Evolutionary conservation across 2,797 vertebrate species (phyloP), one percentile per base, ranked within the genome.

Genomic region (Falco naumanni): DNA sequence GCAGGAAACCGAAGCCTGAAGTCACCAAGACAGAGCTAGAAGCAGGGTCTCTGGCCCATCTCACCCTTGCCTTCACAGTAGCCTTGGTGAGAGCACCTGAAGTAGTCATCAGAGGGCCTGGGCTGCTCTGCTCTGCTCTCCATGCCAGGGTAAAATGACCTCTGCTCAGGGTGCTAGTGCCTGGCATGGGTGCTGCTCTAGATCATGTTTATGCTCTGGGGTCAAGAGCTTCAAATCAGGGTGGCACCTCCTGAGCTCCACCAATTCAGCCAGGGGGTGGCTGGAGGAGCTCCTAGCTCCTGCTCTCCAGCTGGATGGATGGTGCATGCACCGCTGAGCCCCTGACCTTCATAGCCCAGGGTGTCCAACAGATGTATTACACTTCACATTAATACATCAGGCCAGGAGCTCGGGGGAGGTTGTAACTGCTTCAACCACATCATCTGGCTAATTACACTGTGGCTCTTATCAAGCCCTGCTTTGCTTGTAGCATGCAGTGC

Each of bases 281-380:
- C 61, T 79, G 63, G 19, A 94, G 83, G 33, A 45, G 48, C 25
- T 87, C 56, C 68, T 64, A 83, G 25, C 26, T 93, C 78, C 78
- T 68, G 48, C 37, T 77, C 16, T 65, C 26, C 71, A 33, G 37
- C 9, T 17, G 68, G 64, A 77, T 6, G 39, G 51, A 19, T 9
- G 18, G 26, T 37, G 19, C 8, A 3, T 16, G 72, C 37, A 7
- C 25, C 37, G 11, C 37, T 47, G 71, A 93, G 69, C 33, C n/a
- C 20, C 57, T 65, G 65, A 11, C 3, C 8, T 43, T 29, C 69
- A 4, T 1, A 86, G 72, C 69, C 28, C 0, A 0, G 21, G 28
- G 45, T 47, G 48, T 8, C 63, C 43, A 74, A 60, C 29, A 56
- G 53, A 28, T 64, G 41, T 68, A 3, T 57, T 66, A 37, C 69